Evolutionary conservation across 2,797 vertebrate species (phyloP), one percentile per base, ranked within the genome.

Genomic region (Leptoclinus maculatus): DNA sequence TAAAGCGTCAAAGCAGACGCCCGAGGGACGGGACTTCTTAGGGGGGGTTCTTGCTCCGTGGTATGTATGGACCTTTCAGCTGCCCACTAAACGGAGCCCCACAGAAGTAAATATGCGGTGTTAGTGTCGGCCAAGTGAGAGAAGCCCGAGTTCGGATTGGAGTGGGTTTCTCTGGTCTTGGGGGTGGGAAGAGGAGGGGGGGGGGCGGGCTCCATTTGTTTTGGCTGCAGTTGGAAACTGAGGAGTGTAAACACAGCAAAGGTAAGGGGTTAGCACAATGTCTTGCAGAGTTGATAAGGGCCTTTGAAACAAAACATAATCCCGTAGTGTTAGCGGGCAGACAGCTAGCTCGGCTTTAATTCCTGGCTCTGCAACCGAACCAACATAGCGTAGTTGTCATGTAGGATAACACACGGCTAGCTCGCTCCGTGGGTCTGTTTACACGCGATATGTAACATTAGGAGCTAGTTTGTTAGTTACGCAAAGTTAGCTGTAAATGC

Each of bases 221-320:
- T 85, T 86, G 90, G 84, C 82, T n/a, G 79, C 78, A 47, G 67
- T 71, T 45, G 38, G 71, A 68, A 69, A 90, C 82, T 14, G 83
- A 83, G 90, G 90, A 93, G 89, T 81, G 91, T 92, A 90, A 93
- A 91, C 92, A 93, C 91, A 59, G 88, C 86, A 87, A 90, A 92
- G 92, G 93, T 94, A 91, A 92, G 91, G 34, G 21, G 70, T 23
- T 32, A 57, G n/a, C 43, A 62, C 43, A 66, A 66, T 63, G 71
- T 62, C 23, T 57, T 57, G 23, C 63, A 39, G 56, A 80, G 68
- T 87, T 82, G 56, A 39, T 7, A 39, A 4, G 69, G 86, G 82
- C 84, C 87, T 85, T 39, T 70, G 36, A 6, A 47, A 71, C 74
- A 71, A 76, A 83, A 85, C 74, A 82, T 86, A 86, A 89, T 80